Conservation (phyloP, 92 coral and sea anemone genomes). For the Actinostola sp. region DNA sequence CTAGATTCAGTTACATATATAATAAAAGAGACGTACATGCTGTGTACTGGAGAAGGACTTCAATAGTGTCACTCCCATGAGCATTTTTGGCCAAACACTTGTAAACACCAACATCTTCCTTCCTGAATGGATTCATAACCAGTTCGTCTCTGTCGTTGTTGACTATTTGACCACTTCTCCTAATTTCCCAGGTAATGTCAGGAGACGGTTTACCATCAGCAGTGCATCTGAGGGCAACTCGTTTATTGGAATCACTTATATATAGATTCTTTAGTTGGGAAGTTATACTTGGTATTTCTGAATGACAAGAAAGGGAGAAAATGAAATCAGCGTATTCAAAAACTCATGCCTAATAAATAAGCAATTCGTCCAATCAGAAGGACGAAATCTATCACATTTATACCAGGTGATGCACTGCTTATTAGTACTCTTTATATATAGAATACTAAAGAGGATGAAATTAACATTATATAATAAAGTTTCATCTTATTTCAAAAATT, state of each 20-base stretch:
- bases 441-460: too few species aligned
- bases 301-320: background rate
- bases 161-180: background rate
- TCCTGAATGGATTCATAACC: background rate
- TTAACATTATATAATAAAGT: too few species aligned
- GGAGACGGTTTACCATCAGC: conserved; percentile 35
- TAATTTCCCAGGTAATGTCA: conserved; percentile 32
- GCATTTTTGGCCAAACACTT: conserved; percentile 41
- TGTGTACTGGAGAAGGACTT: background rate
- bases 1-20: too few species aligned
- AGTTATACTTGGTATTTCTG: background rate
- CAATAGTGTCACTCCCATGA: conserved; percentile 4
- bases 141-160: background rate
- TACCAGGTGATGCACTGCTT: too few species aligned
- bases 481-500: too few species aligned
- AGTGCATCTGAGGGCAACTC: conserved; percentile 20
- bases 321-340: too few species aligned
- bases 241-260: background rate
- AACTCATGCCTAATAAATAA: too few species aligned
- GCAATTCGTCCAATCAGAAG: too few species aligned
- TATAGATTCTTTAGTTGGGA: background rate
- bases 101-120: conserved; percentile 44
- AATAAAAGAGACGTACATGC: background rate
- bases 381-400: too few species aligned
- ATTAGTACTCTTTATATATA: too few species aligned